A percentile compares a stretch with the other conserved stretches of the same genome.
Conservation (phyloP, 2,797 vertebrate species). For the Mormyrus hasselquistii region DNA sequence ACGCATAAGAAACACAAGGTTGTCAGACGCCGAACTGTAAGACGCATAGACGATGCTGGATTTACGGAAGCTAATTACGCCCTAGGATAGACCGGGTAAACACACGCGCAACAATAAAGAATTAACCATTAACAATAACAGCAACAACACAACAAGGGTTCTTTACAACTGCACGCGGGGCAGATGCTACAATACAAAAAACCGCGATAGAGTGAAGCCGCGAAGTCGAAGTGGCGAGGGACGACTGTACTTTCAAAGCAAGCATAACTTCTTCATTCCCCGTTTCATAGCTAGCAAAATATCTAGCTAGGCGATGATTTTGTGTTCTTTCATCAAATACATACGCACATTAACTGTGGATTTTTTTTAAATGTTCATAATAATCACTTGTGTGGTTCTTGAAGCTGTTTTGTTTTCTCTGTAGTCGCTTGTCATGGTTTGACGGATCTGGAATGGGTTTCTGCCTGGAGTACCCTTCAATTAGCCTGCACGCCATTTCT, state of each 20-base stretch:
- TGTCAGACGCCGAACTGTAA: too few species aligned
- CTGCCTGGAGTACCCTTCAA: constrained; percentile 84
- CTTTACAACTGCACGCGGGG: too few species aligned
- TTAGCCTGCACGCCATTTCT: constrained; percentile 89
- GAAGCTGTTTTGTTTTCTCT: neutral
- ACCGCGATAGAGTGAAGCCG: too few species aligned
- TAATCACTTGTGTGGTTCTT: neutral
- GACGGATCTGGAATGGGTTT: constrained; percentile 84
- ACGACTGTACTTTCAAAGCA: neutral
- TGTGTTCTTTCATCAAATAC: neutral
- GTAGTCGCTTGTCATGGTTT: constrained; percentile 83
- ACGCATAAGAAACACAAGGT: too few species aligned
- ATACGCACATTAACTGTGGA: neutral
- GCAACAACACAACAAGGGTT: too few species aligned
- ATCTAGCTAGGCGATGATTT: neutral
- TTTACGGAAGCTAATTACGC: too few species aligned
- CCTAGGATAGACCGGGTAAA: too few species aligned
- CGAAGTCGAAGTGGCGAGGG: too few species aligned
- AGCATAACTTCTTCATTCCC: neutral
- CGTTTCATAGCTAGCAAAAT: neutral
- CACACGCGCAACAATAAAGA: too few species aligned
- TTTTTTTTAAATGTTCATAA: neutral
- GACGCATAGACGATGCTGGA: too few species aligned
- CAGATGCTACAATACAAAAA: too few species aligned
- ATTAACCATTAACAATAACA: too few species aligned